Evolutionary conservation across 2,797 vertebrate genomes (phyloP), one percentile per base, ranked within the genome.

Genomic region (Gobionotothen gibberifrons): DNA sequence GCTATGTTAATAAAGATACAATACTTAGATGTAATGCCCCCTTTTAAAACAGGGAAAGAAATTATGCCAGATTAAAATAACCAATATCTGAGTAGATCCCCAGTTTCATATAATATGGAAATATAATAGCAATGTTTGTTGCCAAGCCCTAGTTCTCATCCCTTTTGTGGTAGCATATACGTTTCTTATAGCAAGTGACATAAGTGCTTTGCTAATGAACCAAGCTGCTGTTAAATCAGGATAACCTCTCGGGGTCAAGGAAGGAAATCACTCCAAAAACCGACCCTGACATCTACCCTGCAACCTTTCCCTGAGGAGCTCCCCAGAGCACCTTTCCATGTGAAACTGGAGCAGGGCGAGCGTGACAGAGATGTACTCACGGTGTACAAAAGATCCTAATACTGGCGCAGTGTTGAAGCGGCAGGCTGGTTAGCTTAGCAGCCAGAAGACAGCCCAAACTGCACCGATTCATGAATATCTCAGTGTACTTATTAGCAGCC

Each of bases 221-320:
- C 46, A 56, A 72, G 55, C 66, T 76, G 55, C 53, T 62, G 68
- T 47, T 66, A 65, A 85, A 67, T 65, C 29, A 46, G 53, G 12
- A 54, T 52, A 12, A 52, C 39, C 39, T 74, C 75, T 64, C 3
- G 26, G 10, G 39, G 65, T 60, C n/a, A 72, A 71, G 69, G 29
- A 44, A 13, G 43, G 81, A 74, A 84, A 87, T 78, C 46, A 26
- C 29, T 69, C 49, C 14, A 76, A 76, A 85, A 78, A 47, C 43
- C 29, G 26, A 47, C 53, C 48, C 43, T 60, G 74, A 59, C 42
- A 53, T 71, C 32, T 32, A 65, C 60, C 61, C 57, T 55, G 9
- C 55, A 74, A 76, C 69, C 72, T 74, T 83, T 78, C 26, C 69
- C 42, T 79, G 74, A 89, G 80, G 77, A 84, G 73, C 67, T 87